These are phyloP conservation scores for Scaptodrosophila lebanonensis DNA, from an alignment of 1,140 invertebrate species.

Conservation along the genomic window DNA sequence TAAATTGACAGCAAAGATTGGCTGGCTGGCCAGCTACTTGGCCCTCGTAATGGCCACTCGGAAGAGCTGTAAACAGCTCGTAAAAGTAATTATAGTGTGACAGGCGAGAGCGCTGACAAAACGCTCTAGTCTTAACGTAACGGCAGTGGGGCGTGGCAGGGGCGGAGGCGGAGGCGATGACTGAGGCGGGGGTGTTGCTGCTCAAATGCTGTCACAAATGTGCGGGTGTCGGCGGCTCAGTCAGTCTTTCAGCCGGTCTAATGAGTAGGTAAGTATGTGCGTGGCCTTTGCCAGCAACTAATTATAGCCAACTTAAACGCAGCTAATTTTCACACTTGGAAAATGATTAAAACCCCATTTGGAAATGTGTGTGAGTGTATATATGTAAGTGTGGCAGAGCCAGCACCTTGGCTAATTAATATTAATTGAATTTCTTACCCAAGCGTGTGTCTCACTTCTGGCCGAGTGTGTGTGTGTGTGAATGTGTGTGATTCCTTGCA, in stretches of 20 bases:
- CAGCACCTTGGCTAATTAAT: conserved; percentile 72
- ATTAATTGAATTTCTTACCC: conserved; percentile 69
- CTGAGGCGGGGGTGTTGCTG: conserved; percentile 12
- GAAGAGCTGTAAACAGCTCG: conserved; percentile 76
- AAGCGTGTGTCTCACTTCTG: conserved; percentile 12
- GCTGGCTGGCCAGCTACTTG: conserved; percentile 43
- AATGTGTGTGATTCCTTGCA: conserved; percentile 37
- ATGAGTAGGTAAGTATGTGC: conserved; percentile 22
- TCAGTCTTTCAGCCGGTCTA: conserved; percentile 17
- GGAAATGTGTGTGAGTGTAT: conserved; percentile 15
- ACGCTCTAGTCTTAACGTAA: background rate
- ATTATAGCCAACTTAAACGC: conserved; percentile 72
- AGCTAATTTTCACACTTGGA: conserved; percentile 75
- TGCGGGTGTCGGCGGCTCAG: too few species aligned
- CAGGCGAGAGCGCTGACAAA: background rate
- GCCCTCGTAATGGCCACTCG: conserved; percentile 69
- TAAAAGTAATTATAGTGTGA: conserved; percentile 70
- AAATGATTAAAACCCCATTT: conserved; percentile 77
- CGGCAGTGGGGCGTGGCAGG: background rate
- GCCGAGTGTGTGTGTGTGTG: conserved; percentile 7
- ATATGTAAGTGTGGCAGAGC: conserved; percentile 31
- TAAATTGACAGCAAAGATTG: conserved; percentile 68
- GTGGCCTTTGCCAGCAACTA: conserved; percentile 27
- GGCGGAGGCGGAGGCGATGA: background rate
- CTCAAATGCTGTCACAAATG: conserved; percentile 48